Evolutionary conservation across 2,797 vertebrate species (phyloP).

Genomic region (Syngnathus acus): DNA sequence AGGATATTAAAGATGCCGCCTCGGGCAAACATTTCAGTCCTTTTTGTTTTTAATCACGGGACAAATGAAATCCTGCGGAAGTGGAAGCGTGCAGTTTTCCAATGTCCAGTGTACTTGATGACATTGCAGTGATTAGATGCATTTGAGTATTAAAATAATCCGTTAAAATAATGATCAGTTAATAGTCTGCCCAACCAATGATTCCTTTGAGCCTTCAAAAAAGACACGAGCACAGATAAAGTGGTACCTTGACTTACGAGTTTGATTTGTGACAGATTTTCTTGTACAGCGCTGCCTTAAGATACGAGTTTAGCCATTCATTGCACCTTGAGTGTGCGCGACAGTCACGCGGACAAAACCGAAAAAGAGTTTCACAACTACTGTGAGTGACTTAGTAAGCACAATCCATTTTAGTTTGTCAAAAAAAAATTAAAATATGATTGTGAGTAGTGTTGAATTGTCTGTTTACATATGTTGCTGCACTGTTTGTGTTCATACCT

Average conservation of each 20-base stretch:
- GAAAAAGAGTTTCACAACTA: too few relatives aligned
- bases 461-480: neutral
- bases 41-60: neutral
- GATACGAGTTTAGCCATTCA: neutral
- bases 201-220: neutral
- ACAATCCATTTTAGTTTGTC: neutral
- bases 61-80: conserved; percentile 1
- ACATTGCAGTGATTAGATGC: neutral
- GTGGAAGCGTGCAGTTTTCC: neutral
- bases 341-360: too few relatives aligned
- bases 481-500: neutral
- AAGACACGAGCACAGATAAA: neutral
- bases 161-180: neutral
- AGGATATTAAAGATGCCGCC: neutral
- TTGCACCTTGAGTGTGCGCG: neutral
- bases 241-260: neutral
- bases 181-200: neutral
- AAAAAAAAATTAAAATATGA: neutral
- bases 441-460: neutral
- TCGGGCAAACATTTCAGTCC: neutral
- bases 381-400: too few relatives aligned
- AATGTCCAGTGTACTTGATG: neutral
- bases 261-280: neutral
- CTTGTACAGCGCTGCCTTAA: neutral
- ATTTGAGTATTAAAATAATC: neutral